A percentile compares a stretch with the other conserved stretches of the same genome.
Conservation (phyloP, 2,113 vertebrate genomes). For the Tragulus kanchil region DNA sequence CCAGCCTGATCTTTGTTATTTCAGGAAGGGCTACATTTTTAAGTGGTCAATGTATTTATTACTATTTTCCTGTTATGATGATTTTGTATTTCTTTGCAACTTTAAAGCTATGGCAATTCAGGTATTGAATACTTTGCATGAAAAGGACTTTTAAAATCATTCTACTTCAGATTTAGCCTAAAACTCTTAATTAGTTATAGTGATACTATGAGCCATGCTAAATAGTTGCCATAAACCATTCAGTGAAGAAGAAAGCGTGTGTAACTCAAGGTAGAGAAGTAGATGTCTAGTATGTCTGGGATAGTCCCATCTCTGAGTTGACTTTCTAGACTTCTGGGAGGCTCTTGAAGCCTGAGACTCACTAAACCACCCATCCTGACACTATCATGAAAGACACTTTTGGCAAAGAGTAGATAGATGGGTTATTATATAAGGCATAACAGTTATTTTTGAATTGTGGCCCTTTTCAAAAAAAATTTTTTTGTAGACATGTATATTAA, state of each 20-base stretch:
- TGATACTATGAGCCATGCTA: constrained; percentile 31
- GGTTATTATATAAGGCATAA: background rate
- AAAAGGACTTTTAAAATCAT: constrained; percentile 64
- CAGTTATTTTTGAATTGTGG: constrained; percentile 23
- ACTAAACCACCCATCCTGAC: background rate
- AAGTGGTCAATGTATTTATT: constrained; percentile 45
- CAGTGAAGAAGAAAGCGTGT: background rate
- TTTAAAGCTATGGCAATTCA: constrained; percentile 55
- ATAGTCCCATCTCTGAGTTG: background rate
- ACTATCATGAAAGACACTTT: background rate
- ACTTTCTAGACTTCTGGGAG: background rate
- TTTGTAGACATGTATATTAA: background rate
- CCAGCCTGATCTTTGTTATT: background rate
- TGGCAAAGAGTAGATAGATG: background rate
- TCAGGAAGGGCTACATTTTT: constrained; percentile 47
- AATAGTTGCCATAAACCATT: constrained; percentile 23
- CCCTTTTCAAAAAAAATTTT: background rate
- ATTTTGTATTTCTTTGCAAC: constrained; percentile 60
- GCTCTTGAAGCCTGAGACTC: background rate
- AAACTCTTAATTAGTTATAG: constrained; percentile 70
- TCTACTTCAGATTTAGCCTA: constrained; percentile 49
- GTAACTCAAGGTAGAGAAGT: background rate
- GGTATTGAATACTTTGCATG: constrained; percentile 49
- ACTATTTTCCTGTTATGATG: constrained; percentile 56
- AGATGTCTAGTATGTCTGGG: background rate